Percentiles rank a stretch among this genome's conserved stretches.
Evolutionary conservation across 2,888 invertebrate species (phyloP).

Genomic region (Sesia apiformis): DNA sequence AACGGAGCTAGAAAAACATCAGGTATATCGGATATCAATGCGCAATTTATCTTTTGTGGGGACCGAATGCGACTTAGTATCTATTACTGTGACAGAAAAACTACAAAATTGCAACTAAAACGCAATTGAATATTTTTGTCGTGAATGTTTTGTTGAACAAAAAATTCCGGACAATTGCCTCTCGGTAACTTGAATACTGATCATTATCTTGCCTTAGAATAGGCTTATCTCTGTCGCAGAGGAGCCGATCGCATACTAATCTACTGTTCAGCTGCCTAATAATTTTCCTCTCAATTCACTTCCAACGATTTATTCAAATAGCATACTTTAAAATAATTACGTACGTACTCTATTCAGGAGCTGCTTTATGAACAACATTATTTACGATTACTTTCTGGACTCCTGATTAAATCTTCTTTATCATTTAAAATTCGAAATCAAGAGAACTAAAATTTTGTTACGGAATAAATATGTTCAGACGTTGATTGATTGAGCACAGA

Average conservation of each 20-base stretch:
- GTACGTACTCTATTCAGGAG: conserved; percentile 5
- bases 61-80: conserved; percentile 48
- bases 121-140: conserved; percentile 59
- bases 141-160: conserved; percentile 26
- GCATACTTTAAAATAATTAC: conserved; percentile 5
- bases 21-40: conserved; percentile 65
- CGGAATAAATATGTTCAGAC: conserved; percentile 12
- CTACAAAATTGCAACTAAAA: conserved; percentile 57
- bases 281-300: conserved; percentile 55
- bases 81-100: conserved; percentile 48
- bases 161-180: conserved; percentile 57
- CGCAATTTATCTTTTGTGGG: conserved; percentile 62
- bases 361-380: conserved; percentile 10
- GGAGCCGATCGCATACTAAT: conserved; percentile 54
- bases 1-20: conserved; percentile 47
- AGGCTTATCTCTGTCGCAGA: conserved; percentile 58
- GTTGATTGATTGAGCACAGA: conserved; percentile 52
- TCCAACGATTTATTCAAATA: conserved; percentile 11
- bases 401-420: not conserved
- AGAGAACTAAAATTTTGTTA: not conserved
- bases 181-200: conserved; percentile 65
- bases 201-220: conserved; percentile 58
- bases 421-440: not conserved
- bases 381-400: not conserved
- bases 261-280: conserved; percentile 45